Base-by-base conservation (phyloP, 2,797 vertebrate genomes). In the Protosalanx chinensis region DNA sequence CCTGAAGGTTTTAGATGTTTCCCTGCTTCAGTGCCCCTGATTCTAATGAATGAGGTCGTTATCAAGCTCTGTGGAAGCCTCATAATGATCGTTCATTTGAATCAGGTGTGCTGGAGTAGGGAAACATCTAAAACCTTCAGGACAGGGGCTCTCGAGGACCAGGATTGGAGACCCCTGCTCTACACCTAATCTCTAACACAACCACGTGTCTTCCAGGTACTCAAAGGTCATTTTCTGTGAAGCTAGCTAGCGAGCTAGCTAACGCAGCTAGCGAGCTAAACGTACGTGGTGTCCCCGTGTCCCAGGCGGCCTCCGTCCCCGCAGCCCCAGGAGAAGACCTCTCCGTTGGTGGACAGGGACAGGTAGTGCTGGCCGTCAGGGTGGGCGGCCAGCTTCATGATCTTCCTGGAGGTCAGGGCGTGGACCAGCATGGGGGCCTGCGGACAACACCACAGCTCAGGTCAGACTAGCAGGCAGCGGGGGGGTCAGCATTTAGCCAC, bases 251-350 rank as follows among this genome's bases (percentile, higher is more conserved):
- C 33, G 23, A 27, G 51, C 51, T 2, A 5, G 33, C 27, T 60
- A 16, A 78, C 23, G 23, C 23, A n/a, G 15, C 15, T 16, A 56
- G 51, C 51, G 10, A 5, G 33, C 27, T 60, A 16, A 78, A 27
- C 96, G 73, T 94, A 99, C 98, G 96, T 94, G 2, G 96, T 96
- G 87, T 99, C 97, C 66, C 98, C 97, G 2, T 99, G 98, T 84
- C 98, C 98, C 13, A 99, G 93, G 65, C 98, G 93, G n/a, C 98
- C 97, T 15, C 97, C 96, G 46, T 99, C 98, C 33, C 97, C 98
- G 62, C 96, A 99, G 62, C 98, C 98, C 98, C 98, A 99, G 67
- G 98, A 98, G 81, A 96, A 99, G 77, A 99, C 95, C 88, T 99
- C 97, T 56, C 97, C 97, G 0, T 93, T 97, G 70, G 94, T 91